Evolutionary conservation across 2,797 vertebrate genomes (phyloP).

Genomic region (Furcifer pardalis): DNA sequence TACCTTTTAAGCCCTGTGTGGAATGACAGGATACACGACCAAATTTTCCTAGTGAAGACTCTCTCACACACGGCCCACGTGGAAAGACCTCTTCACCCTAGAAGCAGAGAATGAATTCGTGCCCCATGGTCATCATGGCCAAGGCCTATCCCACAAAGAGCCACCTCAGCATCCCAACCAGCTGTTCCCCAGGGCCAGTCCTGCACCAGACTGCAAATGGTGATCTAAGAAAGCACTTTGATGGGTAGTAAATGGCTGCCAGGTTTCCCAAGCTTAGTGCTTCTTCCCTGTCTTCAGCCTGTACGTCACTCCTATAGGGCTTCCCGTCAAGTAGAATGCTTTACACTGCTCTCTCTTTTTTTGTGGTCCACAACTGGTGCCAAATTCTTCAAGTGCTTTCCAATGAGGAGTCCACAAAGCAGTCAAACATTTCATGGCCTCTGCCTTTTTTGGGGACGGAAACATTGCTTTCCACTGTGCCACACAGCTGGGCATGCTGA

Average conservation of each 20-base stretch:
- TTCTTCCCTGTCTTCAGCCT: not conserved
- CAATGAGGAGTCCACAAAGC: not conserved
- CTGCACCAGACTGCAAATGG: not conserved
- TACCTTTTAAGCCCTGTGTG: slow-evolving; percentile 43
- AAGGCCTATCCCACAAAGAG: not conserved
- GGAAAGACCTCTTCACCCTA: slow-evolving; percentile 3
- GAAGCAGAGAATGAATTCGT: not conserved
- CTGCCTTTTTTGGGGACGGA: not conserved
- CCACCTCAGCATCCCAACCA: too few species aligned
- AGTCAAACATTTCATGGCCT: not conserved
- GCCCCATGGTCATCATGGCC: not conserved
- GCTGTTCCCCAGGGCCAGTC: not conserved
- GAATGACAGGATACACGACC: slow-evolving; percentile 27
- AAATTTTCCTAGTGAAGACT: slow-evolving; percentile 16
- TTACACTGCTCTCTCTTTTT: not conserved
- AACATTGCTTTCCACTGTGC: not conserved
- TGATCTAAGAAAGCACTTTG: not conserved
- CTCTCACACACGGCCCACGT: not conserved
- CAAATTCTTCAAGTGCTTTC: not conserved
- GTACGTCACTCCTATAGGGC: not conserved
- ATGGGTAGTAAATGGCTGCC: not conserved
- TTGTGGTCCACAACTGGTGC: not conserved
- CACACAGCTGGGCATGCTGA: not conserved
- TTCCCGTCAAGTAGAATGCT: not conserved
- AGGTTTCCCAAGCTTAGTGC: not conserved